Conservation (phyloP, 2,797 vertebrate species). For the Spizella passerina region DNA sequence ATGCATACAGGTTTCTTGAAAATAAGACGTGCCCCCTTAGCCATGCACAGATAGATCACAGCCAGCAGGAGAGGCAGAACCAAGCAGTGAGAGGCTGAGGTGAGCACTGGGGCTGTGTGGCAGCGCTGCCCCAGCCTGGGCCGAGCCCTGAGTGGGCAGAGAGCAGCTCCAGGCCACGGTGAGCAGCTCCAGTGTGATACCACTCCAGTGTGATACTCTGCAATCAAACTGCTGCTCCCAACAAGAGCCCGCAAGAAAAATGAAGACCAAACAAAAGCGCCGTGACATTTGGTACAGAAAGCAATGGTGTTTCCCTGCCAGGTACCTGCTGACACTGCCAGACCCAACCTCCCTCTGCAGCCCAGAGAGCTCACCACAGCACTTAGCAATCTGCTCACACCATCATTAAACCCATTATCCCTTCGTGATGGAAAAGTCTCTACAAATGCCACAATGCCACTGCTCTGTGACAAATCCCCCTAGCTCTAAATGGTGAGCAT, state of each 20-base stretch:
- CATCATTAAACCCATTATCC: conserved; percentile 47
- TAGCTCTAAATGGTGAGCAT: neutral
- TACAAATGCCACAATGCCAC: conserved; percentile 26
- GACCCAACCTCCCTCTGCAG: neutral
- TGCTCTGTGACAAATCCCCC: conserved; percentile 12
- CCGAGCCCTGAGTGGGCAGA: neutral
- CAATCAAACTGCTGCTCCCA: neutral
- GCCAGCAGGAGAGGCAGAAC: neutral
- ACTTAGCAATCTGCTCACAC: conserved; percentile 66
- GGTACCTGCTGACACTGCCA: conserved; percentile 48
- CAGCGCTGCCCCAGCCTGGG: neutral
- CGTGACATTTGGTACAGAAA: conserved; percentile 54
- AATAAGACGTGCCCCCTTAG: neutral
- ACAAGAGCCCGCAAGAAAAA: neutral
- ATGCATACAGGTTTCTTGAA: neutral
- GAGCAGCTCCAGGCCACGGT: neutral
- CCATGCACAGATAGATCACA: accelerated
- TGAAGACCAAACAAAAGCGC: neutral
- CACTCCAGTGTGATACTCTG: neutral
- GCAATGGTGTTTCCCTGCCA: neutral
- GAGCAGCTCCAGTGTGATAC: neutral
- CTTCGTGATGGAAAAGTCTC: conserved; percentile 18
- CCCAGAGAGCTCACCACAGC: conserved; percentile 18
- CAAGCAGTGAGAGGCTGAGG: neutral
- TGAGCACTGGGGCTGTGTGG: accelerated